Conservation (phyloP, 2,888 invertebrate species). For the Crepidodera aurea region DNA sequence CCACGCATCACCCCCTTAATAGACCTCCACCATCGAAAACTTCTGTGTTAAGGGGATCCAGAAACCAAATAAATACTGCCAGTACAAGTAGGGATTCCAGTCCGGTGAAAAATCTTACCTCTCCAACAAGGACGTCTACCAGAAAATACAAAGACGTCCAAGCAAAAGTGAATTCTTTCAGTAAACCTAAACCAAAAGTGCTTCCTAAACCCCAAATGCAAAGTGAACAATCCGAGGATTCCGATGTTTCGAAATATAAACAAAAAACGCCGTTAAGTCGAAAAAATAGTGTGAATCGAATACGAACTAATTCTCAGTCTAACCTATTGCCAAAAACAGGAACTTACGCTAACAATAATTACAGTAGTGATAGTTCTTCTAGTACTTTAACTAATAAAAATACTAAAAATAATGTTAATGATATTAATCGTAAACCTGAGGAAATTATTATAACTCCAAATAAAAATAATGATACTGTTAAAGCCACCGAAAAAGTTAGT, state of each 20-base stretch:
- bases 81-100: conserved; percentile 54
- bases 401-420: conserved; percentile 28
- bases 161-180: conserved; percentile 59
- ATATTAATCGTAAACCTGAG: conserved; percentile 24
- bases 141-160: conserved; percentile 57
- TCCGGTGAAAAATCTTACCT: conserved; percentile 50
- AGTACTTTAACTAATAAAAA: conserved; percentile 34
- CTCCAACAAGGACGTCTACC: conserved; percentile 53
- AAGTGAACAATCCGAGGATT: conserved; percentile 48
- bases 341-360: conserved; percentile 26
- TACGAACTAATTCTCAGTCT: conserved; percentile 42
- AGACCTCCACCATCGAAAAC: conserved; percentile 41
- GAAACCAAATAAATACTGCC: conserved; percentile 43
- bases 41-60: conserved; percentile 40
- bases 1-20: conserved; percentile 27
- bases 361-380: conserved; percentile 45
- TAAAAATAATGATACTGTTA: conserved; percentile 22
- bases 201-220: conserved; percentile 57
- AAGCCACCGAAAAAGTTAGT: conserved; percentile 14
- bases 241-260: conserved; percentile 41
- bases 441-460: conserved; percentile 26
- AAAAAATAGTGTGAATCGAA: conserved; percentile 48
- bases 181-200: conserved; percentile 58
- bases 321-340: conserved; percentile 43
- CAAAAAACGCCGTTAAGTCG: conserved; percentile 37